phyloP scores from a whole-genome alignment of 2,113 vertebrate species.

The Aphelocoma coerulescens region DNA sequence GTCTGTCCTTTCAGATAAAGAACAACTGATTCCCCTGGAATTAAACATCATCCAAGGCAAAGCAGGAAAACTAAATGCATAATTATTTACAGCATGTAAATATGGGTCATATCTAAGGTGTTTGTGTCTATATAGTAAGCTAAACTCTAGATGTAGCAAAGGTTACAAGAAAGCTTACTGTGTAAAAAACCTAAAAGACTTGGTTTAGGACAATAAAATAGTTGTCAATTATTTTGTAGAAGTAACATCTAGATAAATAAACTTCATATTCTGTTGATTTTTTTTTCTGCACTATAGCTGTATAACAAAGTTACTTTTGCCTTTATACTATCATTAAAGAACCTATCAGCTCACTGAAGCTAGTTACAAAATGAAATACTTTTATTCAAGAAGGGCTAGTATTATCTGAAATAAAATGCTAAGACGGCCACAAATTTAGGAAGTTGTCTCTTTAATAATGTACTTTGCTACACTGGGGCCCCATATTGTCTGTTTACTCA shows the following conservation, averaged over 20 bases:
- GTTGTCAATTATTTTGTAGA: not conserved
- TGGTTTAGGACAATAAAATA: not conserved
- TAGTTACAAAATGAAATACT: not conserved
- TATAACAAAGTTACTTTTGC: not conserved
- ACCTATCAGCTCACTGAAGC: not conserved
- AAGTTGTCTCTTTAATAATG: constrained; percentile 70
- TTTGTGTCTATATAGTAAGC: not conserved
- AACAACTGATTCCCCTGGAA: not conserved
- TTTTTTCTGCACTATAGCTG: not conserved
- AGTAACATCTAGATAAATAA: not conserved
- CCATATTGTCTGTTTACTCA: constrained; percentile 69
- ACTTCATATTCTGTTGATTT: not conserved
- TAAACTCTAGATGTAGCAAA: not conserved
- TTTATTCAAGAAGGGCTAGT: not conserved
- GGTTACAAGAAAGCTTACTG: not conserved
- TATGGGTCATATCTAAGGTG: not conserved
- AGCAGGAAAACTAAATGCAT: not conserved
- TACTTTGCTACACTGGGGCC: constrained; percentile 54
- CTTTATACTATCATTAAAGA: not conserved
- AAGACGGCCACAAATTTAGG: constrained; percentile 44
- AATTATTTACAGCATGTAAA: not conserved
- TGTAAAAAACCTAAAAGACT: not conserved
- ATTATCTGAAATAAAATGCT: not conserved
- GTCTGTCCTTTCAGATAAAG: not conserved
- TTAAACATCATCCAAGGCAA: not conserved